Percentiles rank a stretch among this genome's conserved stretches.
Evolutionary conservation across 2,888 invertebrate species (phyloP).

Genomic region (Drosophila nr. perissopoda): DNA sequence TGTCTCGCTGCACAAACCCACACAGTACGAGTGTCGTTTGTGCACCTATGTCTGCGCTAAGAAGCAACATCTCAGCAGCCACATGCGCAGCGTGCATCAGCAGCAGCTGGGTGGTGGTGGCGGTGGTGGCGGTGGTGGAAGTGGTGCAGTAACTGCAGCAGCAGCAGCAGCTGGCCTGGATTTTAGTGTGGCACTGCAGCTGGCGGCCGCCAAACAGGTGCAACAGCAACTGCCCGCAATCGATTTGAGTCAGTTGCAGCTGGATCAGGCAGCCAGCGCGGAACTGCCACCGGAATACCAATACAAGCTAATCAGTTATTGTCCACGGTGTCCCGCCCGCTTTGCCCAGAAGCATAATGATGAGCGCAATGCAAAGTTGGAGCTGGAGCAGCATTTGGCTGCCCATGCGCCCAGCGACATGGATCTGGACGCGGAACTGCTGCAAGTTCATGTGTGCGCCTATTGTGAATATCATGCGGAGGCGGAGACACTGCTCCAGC

Average conservation of each 20-base stretch:
- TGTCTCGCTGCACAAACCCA: conserved; percentile 90
- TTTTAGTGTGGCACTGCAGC: conserved; percentile 75
- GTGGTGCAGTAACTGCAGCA: conserved; percentile 10
- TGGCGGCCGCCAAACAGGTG: conserved; percentile 70
- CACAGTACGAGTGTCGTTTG: conserved; percentile 89
- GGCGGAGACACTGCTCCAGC: conserved; percentile 89
- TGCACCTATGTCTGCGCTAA: conserved; percentile 94
- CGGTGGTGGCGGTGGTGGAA: neutral
- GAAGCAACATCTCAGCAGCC: conserved; percentile 92
- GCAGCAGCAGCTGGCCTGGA: conserved; percentile 51
- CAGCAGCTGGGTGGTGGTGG: conserved; percentile 49
- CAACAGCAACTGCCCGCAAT: conserved; percentile 71
- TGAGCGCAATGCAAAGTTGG: conserved; percentile 88
- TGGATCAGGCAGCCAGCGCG: conserved; percentile 44
- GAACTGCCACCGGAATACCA: conserved; percentile 73
- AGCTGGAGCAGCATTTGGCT: conserved; percentile 90
- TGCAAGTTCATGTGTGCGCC: conserved; percentile 88
- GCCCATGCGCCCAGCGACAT: conserved; percentile 60
- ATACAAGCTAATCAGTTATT: conserved; percentile 88
- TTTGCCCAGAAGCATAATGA: conserved; percentile 86
- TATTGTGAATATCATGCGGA: conserved; percentile 91
- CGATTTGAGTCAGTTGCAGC: conserved; percentile 72
- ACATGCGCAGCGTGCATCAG: conserved; percentile 88
- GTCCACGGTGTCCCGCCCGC: conserved; percentile 93
- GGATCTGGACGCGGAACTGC: conserved; percentile 39